Evolutionary conservation across 1,140 invertebrate genomes (phyloP), one percentile per base, ranked within the genome.

Genomic region (Cotesia typhae): DNA sequence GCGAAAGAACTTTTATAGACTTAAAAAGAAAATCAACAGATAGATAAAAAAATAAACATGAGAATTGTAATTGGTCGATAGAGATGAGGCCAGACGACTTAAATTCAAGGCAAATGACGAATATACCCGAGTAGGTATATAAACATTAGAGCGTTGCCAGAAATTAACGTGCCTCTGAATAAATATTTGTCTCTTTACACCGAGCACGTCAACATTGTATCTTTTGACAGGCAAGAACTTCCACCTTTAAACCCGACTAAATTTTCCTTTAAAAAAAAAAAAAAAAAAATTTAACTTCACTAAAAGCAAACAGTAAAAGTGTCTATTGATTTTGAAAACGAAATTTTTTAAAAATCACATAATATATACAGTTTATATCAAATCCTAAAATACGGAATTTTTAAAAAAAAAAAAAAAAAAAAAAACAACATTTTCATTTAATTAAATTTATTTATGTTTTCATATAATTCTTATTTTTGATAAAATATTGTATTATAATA

Each of bases 141-240:
- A 84, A 83, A 83, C 77, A 84, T 69, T 57, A 4, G 51, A 72
- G 70, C 68, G 17, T 57, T 74, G 77, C 75, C 70, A 72, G 73
- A 78, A 78, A 79, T 68, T 73, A 73, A 61, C 66, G 71, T 60
- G 75, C 78, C 70, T 76, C 80, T 81, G 80, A 83, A 81, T 80
- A 82, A 83, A 84, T 84, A 84, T 84, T 84, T 83, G 79, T 68
- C 74, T 71, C 38, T 78, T 76, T 76, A 76, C 75, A 73, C 71
- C 12, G 41, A 37, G 67, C 68, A 12, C 55, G 70, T 71, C 72
- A 74, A 17, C 53, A 28, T 67, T 47, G 63, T 53, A 51, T 70
- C 59, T 53, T 55, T 59, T 20, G 57, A 28, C 38, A 47, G 38
- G 35, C 41, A 47, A 6, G 41, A 47, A 47, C 41, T 47, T 47